Conservation (phyloP, 1,140 invertebrate species). For the Drosophila quadrilineata region DNA sequence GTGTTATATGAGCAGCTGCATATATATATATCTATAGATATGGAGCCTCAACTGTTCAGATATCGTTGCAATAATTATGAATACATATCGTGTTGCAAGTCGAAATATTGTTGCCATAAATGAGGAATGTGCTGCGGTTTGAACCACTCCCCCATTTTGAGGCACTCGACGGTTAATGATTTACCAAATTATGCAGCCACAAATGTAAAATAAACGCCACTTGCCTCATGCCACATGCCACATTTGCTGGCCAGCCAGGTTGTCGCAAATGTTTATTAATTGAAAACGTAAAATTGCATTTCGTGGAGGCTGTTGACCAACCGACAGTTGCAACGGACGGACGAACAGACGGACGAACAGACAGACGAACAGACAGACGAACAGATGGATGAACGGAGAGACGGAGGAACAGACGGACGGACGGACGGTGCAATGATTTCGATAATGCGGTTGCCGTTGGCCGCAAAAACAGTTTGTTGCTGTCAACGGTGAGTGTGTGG, state of each 20-base stretch:
- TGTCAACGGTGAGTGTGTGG: conserved; percentile 38
- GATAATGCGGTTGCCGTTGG: conserved; percentile 73
- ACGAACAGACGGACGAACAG: too few species aligned
- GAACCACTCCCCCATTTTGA: conserved; percentile 57
- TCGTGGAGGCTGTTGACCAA: conserved; percentile 47
- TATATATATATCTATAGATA: too few species aligned
- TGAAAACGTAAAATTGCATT: conserved; percentile 79
- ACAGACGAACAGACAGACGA: too few species aligned
- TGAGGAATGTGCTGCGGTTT: conserved; percentile 40
- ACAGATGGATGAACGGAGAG: too few species aligned
- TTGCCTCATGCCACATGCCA: conserved; percentile 4
- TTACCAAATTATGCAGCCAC: conserved; percentile 76
- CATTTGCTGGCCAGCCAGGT: conserved; percentile 32
- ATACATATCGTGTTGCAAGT: conserved; percentile 15
- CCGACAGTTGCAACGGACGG: background rate
- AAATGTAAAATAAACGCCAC: conserved; percentile 66
- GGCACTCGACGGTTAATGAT: conserved; percentile 59
- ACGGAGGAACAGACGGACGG: too few species aligned
- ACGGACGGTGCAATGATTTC: conserved; percentile 74
- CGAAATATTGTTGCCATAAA: conserved; percentile 24
- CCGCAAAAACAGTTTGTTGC: conserved; percentile 78
- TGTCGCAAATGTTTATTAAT: conserved; percentile 78
- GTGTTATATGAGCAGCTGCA: too few species aligned
- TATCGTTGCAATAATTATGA: conserved; percentile 30
- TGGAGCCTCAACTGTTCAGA: conserved; percentile 11